Conservation (phyloP, 2,113 vertebrate genomes). For the Nettapus auritus region DNA sequence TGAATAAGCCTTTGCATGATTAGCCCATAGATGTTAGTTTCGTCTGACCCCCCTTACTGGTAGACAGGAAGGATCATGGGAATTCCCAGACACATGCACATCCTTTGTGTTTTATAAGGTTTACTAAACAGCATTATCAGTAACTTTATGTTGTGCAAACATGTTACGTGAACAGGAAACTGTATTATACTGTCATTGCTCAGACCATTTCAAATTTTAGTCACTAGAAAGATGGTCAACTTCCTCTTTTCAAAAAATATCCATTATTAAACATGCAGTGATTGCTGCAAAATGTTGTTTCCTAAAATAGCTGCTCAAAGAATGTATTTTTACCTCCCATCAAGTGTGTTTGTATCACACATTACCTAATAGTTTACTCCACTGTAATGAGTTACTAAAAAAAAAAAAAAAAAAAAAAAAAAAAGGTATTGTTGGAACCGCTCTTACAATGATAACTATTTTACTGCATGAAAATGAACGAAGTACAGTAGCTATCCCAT, state of each 20-base stretch:
- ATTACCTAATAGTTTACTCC: not conserved
- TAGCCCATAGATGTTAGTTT: not conserved
- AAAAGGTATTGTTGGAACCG: not conserved
- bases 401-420: not conserved
- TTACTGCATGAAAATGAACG: not conserved
- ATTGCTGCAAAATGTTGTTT: slow-evolving; percentile 26
- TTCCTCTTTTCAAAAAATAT: slow-evolving; percentile 42
- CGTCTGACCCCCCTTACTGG: not conserved
- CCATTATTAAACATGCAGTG: not conserved
- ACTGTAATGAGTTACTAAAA: not conserved
- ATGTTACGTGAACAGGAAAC: slow-evolving; percentile 54
- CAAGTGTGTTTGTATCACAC: not conserved
- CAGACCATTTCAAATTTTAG: slow-evolving; percentile 21
- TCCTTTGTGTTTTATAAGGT: not conserved
- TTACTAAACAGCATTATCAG: not conserved
- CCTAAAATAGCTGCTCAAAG: not conserved
- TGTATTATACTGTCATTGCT: slow-evolving; percentile 16
- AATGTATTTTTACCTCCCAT: not conserved
- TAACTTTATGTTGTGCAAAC: slow-evolving; percentile 44
- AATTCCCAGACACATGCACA: slow-evolving; percentile 45
- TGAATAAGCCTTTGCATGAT: slow-evolving; percentile 9
- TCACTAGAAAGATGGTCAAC: slow-evolving; percentile 46
- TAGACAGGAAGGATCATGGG: slow-evolving; percentile 41
- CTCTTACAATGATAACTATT: not conserved
- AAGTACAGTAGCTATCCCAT: not conserved